Evolutionary conservation across 2,888 invertebrate species (phyloP).

Genomic region (Pterobdella sp.): DNA sequence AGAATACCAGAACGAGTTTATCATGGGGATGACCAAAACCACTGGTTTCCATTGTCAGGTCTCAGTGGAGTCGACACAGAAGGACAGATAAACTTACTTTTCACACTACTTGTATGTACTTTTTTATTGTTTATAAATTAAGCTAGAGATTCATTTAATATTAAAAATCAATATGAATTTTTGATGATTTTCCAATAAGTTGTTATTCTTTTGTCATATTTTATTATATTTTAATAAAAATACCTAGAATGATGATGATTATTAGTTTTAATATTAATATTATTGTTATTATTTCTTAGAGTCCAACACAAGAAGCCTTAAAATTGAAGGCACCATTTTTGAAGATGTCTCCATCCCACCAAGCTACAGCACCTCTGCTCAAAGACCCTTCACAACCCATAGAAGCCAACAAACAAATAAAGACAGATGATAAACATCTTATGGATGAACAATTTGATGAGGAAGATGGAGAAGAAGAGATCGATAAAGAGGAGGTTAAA

Average conservation of each 20-base stretch:
- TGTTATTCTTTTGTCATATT: no score
- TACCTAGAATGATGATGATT: no score
- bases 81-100: slow-evolving; percentile 81
- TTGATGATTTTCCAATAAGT: no score
- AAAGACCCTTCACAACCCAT: not conserved
- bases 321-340: not conserved
- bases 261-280: no score
- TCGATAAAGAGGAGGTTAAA: slow-evolving; percentile 11
- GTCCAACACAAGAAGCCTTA: not conserved
- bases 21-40: slow-evolving; percentile 78
- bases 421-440: not conserved
- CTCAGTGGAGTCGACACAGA: slow-evolving; percentile 89
- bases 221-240: no score
- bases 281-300: not conserved
- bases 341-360: not conserved
- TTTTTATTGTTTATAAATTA: not conserved
- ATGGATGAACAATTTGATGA: not conserved
- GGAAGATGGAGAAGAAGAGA: not conserved
- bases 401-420: not conserved
- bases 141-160: no score
- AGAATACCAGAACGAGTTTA: slow-evolving; percentile 75
- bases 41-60: slow-evolving; percentile 86
- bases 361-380: not conserved
- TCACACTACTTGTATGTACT: slow-evolving; percentile 51
- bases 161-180: no score